A percentile compares a stretch with the other conserved stretches of the same genome.
phyloP scores from a whole-genome alignment of 2,113 vertebrate genomes.

The Acrocephalus kingi region DNA sequence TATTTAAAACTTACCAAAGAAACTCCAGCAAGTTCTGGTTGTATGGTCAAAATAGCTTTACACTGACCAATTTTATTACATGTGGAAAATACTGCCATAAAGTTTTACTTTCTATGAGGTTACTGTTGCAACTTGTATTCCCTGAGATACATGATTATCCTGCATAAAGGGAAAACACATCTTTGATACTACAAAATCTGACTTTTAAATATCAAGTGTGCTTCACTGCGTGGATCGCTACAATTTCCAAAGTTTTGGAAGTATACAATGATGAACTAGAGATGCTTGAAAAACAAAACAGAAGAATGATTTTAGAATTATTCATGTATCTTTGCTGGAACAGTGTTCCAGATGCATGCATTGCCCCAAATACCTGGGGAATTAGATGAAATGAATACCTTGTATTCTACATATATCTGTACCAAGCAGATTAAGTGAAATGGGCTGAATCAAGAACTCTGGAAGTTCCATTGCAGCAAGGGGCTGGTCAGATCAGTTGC shows the following conservation, averaged over 20 bases:
- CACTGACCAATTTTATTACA: accelerated
- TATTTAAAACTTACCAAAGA: not conserved
- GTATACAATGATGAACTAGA: not conserved
- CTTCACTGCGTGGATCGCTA: not conserved
- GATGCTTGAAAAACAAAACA: not conserved
- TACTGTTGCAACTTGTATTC: not conserved
- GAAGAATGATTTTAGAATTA: not conserved
- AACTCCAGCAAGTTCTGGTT: not conserved
- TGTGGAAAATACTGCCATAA: not conserved
- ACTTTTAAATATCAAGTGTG: not conserved
- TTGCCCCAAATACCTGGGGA: not conserved
- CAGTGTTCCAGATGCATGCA: not conserved
- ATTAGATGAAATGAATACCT: not conserved
- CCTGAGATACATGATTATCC: not conserved
- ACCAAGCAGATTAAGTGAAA: not conserved
- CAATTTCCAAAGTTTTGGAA: not conserved
- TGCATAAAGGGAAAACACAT: not conserved
- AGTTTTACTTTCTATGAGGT: not conserved
- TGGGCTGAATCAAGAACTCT: not conserved
- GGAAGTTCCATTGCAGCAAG: not conserved
- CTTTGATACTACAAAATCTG: not conserved
- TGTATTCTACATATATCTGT: not conserved
- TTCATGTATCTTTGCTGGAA: not conserved
- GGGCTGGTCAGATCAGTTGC: not conserved
- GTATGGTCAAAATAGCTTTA: not conserved